A percentile compares a stretch with the other conserved stretches of the same genome.
Conservation (phyloP, 2,888 invertebrate genomes). For the Drosophila neonasuta region DNA sequence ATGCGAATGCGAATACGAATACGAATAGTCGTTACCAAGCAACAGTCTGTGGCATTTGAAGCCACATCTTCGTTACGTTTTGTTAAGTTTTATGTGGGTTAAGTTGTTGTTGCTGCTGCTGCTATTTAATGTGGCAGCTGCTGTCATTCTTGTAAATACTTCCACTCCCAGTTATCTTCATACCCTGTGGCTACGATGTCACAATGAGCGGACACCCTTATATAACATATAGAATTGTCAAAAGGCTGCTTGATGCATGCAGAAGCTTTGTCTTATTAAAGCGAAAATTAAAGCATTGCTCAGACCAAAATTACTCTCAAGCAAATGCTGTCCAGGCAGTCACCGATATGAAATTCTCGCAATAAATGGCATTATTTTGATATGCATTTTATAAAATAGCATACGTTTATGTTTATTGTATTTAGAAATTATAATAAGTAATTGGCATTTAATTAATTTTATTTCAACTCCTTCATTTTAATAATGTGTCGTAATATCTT, state of each 20-base stretch:
- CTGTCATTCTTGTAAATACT: constrained; percentile 38
- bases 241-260: background rate
- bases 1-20: background rate
- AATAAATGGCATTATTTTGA: too few relatives aligned
- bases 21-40: constrained; percentile 18
- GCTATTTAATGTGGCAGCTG: constrained; percentile 32
- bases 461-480: too few relatives aligned
- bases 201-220: background rate
- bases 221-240: background rate
- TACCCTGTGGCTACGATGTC: background rate
- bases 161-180: background rate
- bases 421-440: too few relatives aligned
- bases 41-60: constrained; percentile 29
- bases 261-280: too few relatives aligned
- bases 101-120: constrained; percentile 32
- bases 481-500: too few relatives aligned
- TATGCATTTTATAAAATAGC: too few relatives aligned
- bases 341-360: too few relatives aligned
- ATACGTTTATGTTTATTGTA: too few relatives aligned
- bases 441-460: too few relatives aligned
- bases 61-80: constrained; percentile 54
- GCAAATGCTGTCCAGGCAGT: too few relatives aligned
- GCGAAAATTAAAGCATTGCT: too few relatives aligned
- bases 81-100: constrained; percentile 61
- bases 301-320: too few relatives aligned